phyloP scores from a whole-genome alignment of 1,140 invertebrate genomes.

The Sycophaga agraensis region DNA sequence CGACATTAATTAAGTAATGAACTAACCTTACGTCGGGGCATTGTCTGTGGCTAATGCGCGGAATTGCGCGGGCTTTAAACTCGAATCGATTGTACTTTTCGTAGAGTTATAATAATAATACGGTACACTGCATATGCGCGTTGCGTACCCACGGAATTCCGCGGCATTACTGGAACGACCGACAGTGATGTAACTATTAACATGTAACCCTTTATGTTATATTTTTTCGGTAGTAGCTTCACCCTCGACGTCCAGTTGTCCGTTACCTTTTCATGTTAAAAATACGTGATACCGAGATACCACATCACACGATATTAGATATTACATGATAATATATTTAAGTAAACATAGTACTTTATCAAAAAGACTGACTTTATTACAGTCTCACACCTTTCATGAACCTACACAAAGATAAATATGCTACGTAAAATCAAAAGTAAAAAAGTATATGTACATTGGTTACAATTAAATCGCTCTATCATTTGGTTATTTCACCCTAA shows the following conservation, averaged over 20 bases:
- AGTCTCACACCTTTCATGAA: slow-evolving; percentile 10
- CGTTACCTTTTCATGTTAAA: neutral
- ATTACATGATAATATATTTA: neutral
- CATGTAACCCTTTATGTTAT: slow-evolving; percentile 55
- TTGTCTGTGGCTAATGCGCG: slow-evolving; percentile 19
- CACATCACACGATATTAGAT: neutral
- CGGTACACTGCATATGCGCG: neutral
- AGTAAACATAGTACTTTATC: neutral
- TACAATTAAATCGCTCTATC: neutral
- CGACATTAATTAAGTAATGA: slow-evolving; percentile 46
- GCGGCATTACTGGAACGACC: slow-evolving; percentile 34
- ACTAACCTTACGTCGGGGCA: slow-evolving; percentile 49
- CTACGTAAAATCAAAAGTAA: neutral
- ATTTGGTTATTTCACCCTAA: neutral
- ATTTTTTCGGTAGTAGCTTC: slow-evolving; percentile 53
- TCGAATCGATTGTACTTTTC: neutral
- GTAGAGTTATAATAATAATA: neutral
- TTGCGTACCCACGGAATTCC: slow-evolving; percentile 29
- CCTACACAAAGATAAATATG: neutral
- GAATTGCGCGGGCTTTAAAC: neutral
- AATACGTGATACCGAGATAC: neutral
- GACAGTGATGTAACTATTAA: slow-evolving; percentile 58
- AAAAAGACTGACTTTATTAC: slow-evolving; percentile 18
- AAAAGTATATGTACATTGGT: neutral
- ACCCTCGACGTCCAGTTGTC: slow-evolving; percentile 31